Evolutionary conservation across 2,113 vertebrate species (phyloP).

Genomic region (Cochlearius cochlearius): DNA sequence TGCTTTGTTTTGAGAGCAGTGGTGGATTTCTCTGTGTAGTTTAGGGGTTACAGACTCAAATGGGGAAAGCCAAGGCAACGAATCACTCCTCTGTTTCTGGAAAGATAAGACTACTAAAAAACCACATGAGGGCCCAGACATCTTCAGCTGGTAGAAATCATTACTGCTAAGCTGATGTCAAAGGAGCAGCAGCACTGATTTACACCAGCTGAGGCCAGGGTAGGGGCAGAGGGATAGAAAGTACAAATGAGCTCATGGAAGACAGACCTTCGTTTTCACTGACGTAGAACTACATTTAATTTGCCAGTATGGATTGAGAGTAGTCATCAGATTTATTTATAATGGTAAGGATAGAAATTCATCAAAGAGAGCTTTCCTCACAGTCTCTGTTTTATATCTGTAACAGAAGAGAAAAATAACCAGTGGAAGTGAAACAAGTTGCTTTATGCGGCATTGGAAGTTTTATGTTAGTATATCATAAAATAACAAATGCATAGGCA

Average conservation of each 20-base stretch:
- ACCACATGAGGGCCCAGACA: background rate
- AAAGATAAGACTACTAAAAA: background rate
- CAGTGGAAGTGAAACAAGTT: background rate
- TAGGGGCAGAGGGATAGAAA: background rate
- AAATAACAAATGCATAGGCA: background rate
- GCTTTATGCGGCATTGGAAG: background rate
- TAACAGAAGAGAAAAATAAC: background rate
- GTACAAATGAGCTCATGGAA: background rate
- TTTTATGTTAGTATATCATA: background rate
- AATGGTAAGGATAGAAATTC: background rate
- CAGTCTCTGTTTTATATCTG: background rate
- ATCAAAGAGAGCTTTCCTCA: background rate
- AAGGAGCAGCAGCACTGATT: background rate
- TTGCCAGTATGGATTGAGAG: background rate
- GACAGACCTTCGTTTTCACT: background rate
- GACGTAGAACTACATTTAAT: background rate
- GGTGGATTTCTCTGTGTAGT: background rate
- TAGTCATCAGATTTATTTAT: slow-evolving; percentile 2
- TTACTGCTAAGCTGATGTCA: background rate
- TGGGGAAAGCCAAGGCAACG: accelerated
- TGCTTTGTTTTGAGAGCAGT: background rate
- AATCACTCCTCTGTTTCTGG: background rate
- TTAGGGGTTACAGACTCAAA: background rate
- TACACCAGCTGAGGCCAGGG: background rate
- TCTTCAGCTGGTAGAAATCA: background rate